Evolutionary conservation across 1,140 invertebrate genomes (phyloP).

Genomic region (Drosophila repletoides): DNA sequence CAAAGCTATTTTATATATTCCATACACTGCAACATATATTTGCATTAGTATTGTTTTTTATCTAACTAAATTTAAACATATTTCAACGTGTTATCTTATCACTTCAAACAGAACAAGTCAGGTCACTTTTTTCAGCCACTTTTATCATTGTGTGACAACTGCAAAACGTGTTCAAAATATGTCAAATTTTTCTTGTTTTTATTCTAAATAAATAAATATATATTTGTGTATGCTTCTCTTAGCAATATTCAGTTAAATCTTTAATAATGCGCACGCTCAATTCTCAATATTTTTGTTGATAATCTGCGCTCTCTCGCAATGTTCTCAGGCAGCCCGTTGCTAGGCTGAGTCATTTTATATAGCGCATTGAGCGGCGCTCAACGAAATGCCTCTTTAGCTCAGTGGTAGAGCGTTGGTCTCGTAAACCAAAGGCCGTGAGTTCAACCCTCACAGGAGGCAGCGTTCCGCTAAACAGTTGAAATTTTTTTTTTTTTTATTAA

Average conservation of each 20-base stretch:
- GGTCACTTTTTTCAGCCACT: background rate
- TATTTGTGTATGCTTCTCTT: background rate
- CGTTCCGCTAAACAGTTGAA: background rate
- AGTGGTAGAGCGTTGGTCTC: constrained; percentile 96
- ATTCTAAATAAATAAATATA: background rate
- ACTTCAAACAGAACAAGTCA: too few relatives aligned
- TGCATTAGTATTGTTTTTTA: too few relatives aligned
- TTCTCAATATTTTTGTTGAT: constrained; percentile 12
- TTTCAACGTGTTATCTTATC: constrained; percentile 14
- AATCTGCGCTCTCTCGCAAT: background rate
- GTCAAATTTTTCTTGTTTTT: too few relatives aligned
- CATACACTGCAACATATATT: too few relatives aligned
- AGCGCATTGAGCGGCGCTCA: constrained; percentile 22
- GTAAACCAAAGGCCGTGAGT: constrained; percentile 96
- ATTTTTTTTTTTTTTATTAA: background rate
- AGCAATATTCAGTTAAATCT: constrained; percentile 6
- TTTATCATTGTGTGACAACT: background rate
- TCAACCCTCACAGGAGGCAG: constrained; percentile 87
- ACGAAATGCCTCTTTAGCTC: constrained; percentile 90
- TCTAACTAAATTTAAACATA: too few relatives aligned
- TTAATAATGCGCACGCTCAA: constrained; percentile 47
- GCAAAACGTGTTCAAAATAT: background rate
- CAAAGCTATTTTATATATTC: too few relatives aligned
- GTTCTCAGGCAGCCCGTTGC: background rate
- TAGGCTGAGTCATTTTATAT: constrained; percentile 19